A percentile compares a stretch with the other conserved stretches of the same genome.
These are phyloP conservation scores for Enteromius anoplus DNA, from an alignment of 2,797 vertebrate genomes.

Conservation along the genomic window DNA sequence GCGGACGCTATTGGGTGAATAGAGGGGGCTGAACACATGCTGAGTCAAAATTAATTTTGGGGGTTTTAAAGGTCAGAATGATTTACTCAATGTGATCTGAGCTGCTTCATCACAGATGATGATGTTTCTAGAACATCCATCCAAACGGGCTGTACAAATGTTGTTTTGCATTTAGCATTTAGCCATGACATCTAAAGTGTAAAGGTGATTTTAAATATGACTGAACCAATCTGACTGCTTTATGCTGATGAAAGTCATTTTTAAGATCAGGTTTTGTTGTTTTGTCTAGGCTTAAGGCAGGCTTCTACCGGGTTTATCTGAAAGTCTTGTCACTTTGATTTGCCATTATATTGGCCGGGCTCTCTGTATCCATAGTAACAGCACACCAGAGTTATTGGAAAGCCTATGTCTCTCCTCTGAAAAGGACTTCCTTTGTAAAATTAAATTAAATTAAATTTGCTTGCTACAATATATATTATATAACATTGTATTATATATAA, in stretches of 20 bases:
- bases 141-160: background rate
- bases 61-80: slow-evolving; percentile 18
- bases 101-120: background rate
- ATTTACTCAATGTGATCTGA: slow-evolving; percentile 26
- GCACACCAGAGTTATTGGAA: background rate
- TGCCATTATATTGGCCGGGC: background rate
- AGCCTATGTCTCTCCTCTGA: background rate
- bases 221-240: background rate
- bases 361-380: background rate
- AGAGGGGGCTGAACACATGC: slow-evolving; percentile 3
- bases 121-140: background rate
- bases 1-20: background rate
- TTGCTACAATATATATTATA: background rate
- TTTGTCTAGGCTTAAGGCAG: background rate
- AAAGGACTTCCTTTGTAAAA: background rate
- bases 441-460: background rate
- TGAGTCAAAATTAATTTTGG: slow-evolving; percentile 16
- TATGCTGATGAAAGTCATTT: background rate
- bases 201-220: background rate
- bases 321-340: background rate
- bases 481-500: background rate
- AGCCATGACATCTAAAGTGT: background rate
- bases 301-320: background rate
- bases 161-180: background rate
- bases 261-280: background rate